Percentiles rank a stretch among this genome's conserved stretches.
Evolutionary conservation across 1,140 invertebrate species (phyloP).

Genomic region (Panulirus ornatus): DNA sequence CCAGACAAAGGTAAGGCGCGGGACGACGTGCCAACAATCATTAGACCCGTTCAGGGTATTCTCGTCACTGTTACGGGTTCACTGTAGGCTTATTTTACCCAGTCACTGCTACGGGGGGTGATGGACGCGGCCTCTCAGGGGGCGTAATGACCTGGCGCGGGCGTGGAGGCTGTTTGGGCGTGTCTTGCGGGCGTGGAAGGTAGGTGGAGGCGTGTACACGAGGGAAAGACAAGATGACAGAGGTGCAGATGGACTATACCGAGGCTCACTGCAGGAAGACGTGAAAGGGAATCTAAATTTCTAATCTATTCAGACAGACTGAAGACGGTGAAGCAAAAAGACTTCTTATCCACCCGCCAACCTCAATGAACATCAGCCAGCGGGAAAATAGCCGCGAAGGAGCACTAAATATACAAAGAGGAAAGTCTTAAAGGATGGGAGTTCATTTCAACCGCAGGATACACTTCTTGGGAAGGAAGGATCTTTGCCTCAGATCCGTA

Average conservation of each 20-base stretch:
- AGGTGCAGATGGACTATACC: not conserved
- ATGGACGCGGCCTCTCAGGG: not conserved
- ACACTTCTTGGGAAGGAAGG: too few relatives aligned
- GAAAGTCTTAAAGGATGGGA: too few relatives aligned
- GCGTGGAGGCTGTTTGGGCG: not conserved
- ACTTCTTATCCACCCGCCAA: too few relatives aligned
- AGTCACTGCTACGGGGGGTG: not conserved
- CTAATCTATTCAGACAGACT: too few relatives aligned
- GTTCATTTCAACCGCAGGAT: too few relatives aligned
- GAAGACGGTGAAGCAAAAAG: too few relatives aligned
- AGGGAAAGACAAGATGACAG: not conserved
- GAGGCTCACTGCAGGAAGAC: too few relatives aligned
- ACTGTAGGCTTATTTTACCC: constrained; percentile 28
- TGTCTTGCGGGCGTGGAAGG: not conserved
- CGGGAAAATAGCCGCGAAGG: too few relatives aligned
- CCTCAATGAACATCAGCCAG: too few relatives aligned
- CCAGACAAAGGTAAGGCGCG: not conserved
- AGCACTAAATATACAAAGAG: too few relatives aligned
- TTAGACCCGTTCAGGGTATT: not conserved
- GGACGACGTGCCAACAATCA: not conserved
- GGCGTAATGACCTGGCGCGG: not conserved
- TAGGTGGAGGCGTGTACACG: not conserved
- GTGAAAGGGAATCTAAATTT: too few relatives aligned
- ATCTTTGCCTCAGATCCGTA: too few relatives aligned
- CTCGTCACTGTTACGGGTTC: constrained; percentile 8